These are phyloP conservation scores for Trichogramma dendrolimi DNA, from an alignment of 2,888 invertebrate genomes.

Conservation along the genomic window DNA sequence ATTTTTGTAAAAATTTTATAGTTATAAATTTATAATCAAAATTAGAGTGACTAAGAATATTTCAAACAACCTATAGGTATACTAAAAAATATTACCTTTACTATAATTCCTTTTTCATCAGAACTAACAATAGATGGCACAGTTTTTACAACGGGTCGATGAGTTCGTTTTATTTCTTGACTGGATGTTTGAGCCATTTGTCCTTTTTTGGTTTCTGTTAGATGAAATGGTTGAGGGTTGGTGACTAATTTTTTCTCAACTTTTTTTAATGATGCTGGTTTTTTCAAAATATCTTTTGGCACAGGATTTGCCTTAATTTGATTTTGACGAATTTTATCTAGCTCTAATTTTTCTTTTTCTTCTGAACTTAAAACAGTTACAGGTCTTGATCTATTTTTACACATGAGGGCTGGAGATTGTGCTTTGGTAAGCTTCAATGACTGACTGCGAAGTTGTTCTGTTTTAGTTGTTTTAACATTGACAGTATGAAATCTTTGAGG, in stretches of 20 bases:
- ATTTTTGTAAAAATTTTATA: constrained; percentile 2
- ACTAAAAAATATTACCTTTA: constrained; percentile 26
- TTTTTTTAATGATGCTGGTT: constrained; percentile 46
- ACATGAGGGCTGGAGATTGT: constrained; percentile 41
- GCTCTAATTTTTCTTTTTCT: constrained; percentile 61
- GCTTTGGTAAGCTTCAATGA: constrained; percentile 39
- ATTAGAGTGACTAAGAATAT: background rate
- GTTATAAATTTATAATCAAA: background rate
- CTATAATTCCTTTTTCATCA: constrained; percentile 32
- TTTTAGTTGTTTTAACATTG: constrained; percentile 36
- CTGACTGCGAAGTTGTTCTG: constrained; percentile 32
- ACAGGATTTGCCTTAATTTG: constrained; percentile 67
- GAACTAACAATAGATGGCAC: constrained; percentile 36
- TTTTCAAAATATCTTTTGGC: constrained; percentile 58
- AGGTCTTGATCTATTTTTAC: constrained; percentile 55
- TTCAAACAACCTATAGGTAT: too few relatives aligned
- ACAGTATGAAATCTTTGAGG: constrained; percentile 56
- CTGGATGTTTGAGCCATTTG: constrained; percentile 3
- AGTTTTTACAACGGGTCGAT: constrained; percentile 24
- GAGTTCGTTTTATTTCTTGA: constrained; percentile 14
- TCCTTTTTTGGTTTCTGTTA: constrained; percentile 55
- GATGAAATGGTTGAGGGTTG: constrained; percentile 62
- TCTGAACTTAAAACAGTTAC: constrained; percentile 57
- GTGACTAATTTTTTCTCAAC: constrained; percentile 59
- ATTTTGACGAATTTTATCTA: constrained; percentile 64